phyloP scores from a whole-genome alignment of 1,140 invertebrate genomes.

The Sesamia nonagrioides region DNA sequence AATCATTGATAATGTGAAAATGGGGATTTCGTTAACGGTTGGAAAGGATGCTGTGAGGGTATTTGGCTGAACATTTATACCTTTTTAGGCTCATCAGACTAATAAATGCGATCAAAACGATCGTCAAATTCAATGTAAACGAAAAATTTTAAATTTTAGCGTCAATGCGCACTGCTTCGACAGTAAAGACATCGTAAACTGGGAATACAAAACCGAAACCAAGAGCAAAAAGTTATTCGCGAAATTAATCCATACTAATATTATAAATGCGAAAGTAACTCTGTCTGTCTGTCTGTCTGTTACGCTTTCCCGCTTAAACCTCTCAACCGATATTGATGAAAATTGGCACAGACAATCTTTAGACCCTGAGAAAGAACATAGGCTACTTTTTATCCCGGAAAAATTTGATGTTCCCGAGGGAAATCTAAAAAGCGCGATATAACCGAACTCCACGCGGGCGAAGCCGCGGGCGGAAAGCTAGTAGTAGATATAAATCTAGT shows the following conservation, averaged over 20 bases:
- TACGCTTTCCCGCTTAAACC: too few relatives aligned
- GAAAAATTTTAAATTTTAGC: background rate
- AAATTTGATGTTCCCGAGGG: too few relatives aligned
- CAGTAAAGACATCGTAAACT: background rate
- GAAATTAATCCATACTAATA: background rate
- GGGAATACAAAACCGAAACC: background rate
- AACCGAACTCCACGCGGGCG: too few relatives aligned
- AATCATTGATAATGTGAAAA: constrained; percentile 50
- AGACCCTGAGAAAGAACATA: too few relatives aligned
- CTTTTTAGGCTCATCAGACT: constrained; percentile 31
- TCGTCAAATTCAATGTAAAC: constrained; percentile 22
- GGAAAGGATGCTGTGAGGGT: constrained; percentile 13
- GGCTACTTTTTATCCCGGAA: too few relatives aligned
- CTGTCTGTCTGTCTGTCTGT: too few relatives aligned
- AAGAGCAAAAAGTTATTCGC: background rate
- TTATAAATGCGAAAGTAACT: too few relatives aligned
- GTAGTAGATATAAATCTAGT: background rate
- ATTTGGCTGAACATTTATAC: constrained; percentile 16
- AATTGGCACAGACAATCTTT: too few relatives aligned
- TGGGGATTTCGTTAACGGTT: constrained; percentile 41
- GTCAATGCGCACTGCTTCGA: background rate
- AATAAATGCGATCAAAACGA: background rate
- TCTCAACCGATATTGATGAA: too few relatives aligned
- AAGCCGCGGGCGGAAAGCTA: too few relatives aligned
- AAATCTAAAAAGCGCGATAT: too few relatives aligned